Evolutionary conservation across 1,140 invertebrate species (phyloP).

Genomic region (Fragariocoptes setiger): DNA sequence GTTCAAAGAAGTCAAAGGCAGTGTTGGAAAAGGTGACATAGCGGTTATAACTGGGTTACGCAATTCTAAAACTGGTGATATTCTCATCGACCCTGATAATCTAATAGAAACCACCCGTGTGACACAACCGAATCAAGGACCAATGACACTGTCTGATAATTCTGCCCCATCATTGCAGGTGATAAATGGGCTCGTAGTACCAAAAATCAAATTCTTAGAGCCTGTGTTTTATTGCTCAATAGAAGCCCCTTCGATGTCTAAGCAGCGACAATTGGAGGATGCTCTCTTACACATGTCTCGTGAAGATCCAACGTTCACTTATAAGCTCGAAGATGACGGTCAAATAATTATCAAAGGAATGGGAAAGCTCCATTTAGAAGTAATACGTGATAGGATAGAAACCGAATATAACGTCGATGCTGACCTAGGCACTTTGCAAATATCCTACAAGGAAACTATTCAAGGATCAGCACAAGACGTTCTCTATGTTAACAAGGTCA

Average conservation of each 20-base stretch:
- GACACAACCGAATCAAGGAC: neutral
- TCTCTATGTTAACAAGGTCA: constrained; percentile 27
- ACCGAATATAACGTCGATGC: constrained; percentile 70
- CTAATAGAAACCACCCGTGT: neutral
- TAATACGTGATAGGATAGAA: constrained; percentile 44
- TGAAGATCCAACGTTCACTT: constrained; percentile 73
- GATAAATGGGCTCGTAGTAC: constrained; percentile 17
- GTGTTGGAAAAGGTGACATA: constrained; percentile 41
- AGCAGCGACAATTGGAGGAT: constrained; percentile 38
- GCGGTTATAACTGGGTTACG: constrained; percentile 57
- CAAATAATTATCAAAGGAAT: constrained; percentile 52
- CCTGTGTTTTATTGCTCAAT: constrained; percentile 92
- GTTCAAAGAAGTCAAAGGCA: constrained; percentile 33
- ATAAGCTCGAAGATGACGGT: constrained; percentile 36
- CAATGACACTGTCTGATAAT: neutral
- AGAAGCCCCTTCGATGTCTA: constrained; percentile 48
- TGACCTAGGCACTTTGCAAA: constrained; percentile 68
- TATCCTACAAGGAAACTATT: constrained; percentile 59
- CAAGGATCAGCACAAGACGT: constrained; percentile 19
- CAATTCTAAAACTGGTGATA: constrained; percentile 47
- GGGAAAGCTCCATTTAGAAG: constrained; percentile 82
- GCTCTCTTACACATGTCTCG: constrained; percentile 50
- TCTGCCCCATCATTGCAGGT: neutral
- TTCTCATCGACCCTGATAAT: constrained; percentile 25
- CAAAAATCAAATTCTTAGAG: constrained; percentile 37